Base-by-base conservation (phyloP, 2,113 vertebrate species). In the Hassar affinis region DNA sequence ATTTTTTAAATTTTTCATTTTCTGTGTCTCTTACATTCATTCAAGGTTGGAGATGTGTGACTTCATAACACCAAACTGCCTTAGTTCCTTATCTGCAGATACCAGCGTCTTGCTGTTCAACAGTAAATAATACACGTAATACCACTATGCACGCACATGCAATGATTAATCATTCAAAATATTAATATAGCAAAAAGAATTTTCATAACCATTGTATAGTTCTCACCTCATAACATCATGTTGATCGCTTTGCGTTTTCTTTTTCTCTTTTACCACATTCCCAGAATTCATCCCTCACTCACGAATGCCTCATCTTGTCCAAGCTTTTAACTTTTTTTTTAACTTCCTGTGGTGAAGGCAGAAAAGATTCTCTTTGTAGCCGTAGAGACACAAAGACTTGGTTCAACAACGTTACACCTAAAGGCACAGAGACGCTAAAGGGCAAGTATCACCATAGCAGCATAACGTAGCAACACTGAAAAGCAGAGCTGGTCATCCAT, bases 331-430 rank as follows among this genome's bases (percentile, higher is more conserved):
- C 38, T 69, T 42, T 5, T 25, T 42, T 69, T 33, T 62, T 18
- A 11, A 12, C 9, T 15, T 72, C 27, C 56, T 76, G 27, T 62
- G 8, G 9, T 30, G 14, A 61, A 54, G 75, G 45, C 38, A 54
- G 79, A 81, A 35, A 79, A 52, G 42, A 54, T 56, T 56, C 6
- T 78, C 64, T 78, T 82, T 45, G 82, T 79, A 78, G 79, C 79
- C 76, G 87, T 56, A 80, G 85, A 69, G 79, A 88, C 77, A 6
- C 12, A 52, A 30, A 77, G 57, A 56, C 61, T 61, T 18, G 83
- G 78, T 33, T 47, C 85, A 87, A 82, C 85, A 85, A 17, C 11
- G 42, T 62, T 61, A 56, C 20, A 66, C 75, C 64, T 82, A 49
- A 74, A 71, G 66, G 83, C 72, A 20, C 42, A 17, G 45, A 80